Conservation (phyloP, 2,113 vertebrate genomes). For the Chelonoidis abingdonii region DNA sequence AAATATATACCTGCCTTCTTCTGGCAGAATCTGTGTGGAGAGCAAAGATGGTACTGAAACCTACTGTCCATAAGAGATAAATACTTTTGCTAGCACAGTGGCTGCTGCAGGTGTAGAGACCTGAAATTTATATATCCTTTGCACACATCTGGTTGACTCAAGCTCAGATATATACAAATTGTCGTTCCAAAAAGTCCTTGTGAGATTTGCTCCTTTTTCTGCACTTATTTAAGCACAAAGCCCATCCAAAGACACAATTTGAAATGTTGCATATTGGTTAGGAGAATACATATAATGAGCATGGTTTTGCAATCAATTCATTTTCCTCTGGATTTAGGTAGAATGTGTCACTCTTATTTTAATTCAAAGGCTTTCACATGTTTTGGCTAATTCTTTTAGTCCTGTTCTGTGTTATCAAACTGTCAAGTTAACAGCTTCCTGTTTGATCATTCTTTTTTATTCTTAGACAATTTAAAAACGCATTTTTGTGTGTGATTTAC, state of each 20-base stretch:
- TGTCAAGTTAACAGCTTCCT: background rate
- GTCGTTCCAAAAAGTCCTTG: background rate
- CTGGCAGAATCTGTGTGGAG: background rate
- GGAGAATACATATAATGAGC: background rate
- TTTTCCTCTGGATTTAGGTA: background rate
- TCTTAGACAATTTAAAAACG: background rate
- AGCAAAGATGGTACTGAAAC: background rate
- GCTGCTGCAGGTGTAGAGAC: background rate
- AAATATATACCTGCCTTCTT: background rate
- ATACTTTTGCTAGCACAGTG: background rate
- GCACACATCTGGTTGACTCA: background rate
- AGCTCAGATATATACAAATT: background rate
- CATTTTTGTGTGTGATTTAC: background rate
- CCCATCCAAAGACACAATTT: background rate
- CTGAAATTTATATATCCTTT: background rate
- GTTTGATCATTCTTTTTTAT: background rate
- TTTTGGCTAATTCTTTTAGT: background rate
- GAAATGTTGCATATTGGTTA: background rate
- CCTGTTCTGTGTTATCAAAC: background rate
- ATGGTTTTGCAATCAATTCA: background rate
- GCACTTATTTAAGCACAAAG: background rate
- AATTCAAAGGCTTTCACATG: slow-evolving; percentile 7
- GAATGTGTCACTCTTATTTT: background rate
- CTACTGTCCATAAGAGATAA: background rate
- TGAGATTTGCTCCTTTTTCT: background rate